phyloP scores from a whole-genome alignment of 2,888 invertebrate genomes.

The Argyresthia goedartella region DNA sequence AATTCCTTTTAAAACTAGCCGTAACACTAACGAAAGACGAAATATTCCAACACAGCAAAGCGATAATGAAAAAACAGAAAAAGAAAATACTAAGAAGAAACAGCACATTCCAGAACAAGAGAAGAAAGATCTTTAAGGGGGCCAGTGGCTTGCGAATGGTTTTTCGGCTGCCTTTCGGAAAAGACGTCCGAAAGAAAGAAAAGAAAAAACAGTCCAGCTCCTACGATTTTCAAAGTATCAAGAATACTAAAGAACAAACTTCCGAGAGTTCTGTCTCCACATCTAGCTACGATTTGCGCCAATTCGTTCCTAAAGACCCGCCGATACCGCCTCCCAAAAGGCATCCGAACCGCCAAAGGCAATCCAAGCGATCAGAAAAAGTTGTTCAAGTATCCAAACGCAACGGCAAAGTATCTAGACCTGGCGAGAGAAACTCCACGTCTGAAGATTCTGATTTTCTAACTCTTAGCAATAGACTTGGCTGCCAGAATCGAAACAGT shows the following conservation, averaged over 20 bases:
- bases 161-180: constrained; percentile 72
- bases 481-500: constrained; percentile 73
- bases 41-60: constrained; percentile 89
- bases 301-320: constrained; percentile 72
- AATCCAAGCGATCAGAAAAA: constrained; percentile 53
- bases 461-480: constrained; percentile 69
- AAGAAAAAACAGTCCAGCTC: constrained; percentile 26
- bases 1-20: constrained; percentile 87
- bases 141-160: constrained; percentile 74
- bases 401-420: constrained; percentile 56
- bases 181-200: constrained; percentile 46
- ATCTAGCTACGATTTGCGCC: constrained; percentile 73
- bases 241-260: constrained; percentile 36
- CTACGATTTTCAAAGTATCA: constrained; percentile 27
- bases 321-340: constrained; percentile 47
- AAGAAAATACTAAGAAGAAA: constrained; percentile 75
- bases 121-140: constrained; percentile 72
- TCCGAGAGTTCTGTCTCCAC: constrained; percentile 74
- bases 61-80: constrained; percentile 88
- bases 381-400: constrained; percentile 50
- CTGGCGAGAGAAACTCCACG: constrained; percentile 72
- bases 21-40: constrained; percentile 93
- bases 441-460: constrained; percentile 74
- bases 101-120: constrained; percentile 67
- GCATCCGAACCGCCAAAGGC: constrained; percentile 47